Evolutionary conservation across 2,113 vertebrate genomes (phyloP).

Genomic region (Falco punctatus): DNA sequence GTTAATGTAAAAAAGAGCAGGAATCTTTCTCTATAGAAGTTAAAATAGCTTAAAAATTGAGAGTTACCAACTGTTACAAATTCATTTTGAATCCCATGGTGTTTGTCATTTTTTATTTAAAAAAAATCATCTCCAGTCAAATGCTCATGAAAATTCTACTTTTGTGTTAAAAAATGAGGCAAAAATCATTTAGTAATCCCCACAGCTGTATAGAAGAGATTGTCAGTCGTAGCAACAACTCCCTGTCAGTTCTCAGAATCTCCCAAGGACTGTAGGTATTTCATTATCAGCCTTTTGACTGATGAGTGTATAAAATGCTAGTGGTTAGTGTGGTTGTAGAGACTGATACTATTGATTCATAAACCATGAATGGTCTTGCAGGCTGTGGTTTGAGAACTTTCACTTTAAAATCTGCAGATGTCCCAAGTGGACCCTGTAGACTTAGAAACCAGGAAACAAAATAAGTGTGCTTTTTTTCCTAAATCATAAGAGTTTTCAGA

Average conservation of each 20-base stretch:
- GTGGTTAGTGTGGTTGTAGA: background rate
- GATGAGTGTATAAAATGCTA: background rate
- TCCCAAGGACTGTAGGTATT: background rate
- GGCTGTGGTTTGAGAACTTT: background rate
- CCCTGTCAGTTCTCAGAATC: background rate
- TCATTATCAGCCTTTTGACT: background rate
- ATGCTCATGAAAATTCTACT: background rate
- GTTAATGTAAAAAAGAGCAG: background rate
- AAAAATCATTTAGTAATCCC: background rate
- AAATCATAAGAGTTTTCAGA: background rate
- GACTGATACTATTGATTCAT: background rate
- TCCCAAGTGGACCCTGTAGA: background rate
- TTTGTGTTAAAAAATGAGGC: background rate
- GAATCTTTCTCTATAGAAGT: background rate
- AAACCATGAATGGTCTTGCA: background rate
- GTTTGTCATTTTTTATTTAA: conserved; percentile 11
- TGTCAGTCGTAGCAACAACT: background rate
- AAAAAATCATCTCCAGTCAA: background rate
- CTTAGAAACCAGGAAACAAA: background rate
- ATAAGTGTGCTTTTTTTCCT: background rate
- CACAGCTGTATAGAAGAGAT: background rate
- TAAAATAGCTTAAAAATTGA: background rate
- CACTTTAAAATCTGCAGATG: background rate
- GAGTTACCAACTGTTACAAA: background rate
- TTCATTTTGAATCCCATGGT: background rate